Conservation (phyloP, 2,797 vertebrate species). For the Acrocephalus scirpaceus region DNA sequence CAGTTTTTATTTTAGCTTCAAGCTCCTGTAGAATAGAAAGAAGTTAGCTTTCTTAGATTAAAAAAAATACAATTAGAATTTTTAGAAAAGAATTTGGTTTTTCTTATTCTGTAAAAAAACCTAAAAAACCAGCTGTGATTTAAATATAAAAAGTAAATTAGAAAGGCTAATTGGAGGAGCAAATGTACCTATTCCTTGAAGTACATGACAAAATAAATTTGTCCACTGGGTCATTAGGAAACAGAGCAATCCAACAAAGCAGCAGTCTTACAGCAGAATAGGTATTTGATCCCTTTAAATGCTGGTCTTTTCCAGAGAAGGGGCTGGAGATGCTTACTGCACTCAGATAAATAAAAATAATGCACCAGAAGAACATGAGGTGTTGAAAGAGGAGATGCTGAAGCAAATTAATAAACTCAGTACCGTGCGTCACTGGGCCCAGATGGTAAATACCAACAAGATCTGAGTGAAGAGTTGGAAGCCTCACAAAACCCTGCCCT, state of each 20-base stretch:
- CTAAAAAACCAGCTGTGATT: background rate
- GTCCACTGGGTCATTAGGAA: background rate
- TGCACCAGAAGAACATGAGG: background rate
- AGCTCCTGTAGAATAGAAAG: background rate
- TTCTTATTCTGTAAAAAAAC: background rate
- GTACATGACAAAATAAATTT: background rate
- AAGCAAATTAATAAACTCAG: background rate
- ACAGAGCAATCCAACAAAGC: background rate
- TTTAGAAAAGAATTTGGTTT: background rate
- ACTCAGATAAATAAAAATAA: background rate
- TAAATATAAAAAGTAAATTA: background rate
- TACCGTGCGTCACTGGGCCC: background rate
- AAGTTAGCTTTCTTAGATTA: background rate
- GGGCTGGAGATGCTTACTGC: background rate
- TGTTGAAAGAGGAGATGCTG: background rate
- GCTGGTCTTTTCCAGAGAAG: background rate
- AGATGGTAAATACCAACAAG: background rate
- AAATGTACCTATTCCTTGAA: background rate
- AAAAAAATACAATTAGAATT: background rate
- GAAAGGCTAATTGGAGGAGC: background rate
- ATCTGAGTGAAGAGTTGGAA: background rate
- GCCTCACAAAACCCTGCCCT: background rate
- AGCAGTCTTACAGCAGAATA: background rate
- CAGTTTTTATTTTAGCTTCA: background rate
- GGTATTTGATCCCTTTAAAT: background rate